These are phyloP conservation scores for Ephydatia muelleri DNA, from an alignment of 37 sponge, comb jelly and placozoan genomes.

Conservation along the genomic window DNA sequence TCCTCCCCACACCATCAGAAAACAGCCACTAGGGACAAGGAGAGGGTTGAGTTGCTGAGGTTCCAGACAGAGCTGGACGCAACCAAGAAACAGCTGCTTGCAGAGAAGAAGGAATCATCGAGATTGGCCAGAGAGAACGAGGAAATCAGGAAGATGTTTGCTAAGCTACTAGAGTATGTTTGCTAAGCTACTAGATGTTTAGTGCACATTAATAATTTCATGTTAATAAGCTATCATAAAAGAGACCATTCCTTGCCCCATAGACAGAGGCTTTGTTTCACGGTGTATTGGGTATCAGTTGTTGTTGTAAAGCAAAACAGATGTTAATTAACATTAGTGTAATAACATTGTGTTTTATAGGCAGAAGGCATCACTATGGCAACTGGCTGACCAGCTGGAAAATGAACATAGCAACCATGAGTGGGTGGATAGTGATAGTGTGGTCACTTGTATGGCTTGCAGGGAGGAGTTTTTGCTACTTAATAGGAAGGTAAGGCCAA, in stretches of 20 bases:
- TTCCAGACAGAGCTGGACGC: constrained; percentile 46
- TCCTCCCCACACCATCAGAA: constrained; percentile 12
- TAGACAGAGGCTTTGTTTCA: not conserved
- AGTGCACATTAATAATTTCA: no score
- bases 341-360: constrained; percentile 34
- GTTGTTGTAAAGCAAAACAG: no score
- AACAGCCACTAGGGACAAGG: constrained; percentile 52
- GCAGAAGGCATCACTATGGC: constrained; percentile 84
- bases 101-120: constrained; percentile 39
- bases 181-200: not conserved
- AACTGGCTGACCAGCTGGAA: constrained; percentile 81
- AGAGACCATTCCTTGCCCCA: no score
- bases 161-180: constrained; percentile 59
- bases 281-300: not conserved
- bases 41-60: constrained; percentile 52
- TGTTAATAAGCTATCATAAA: not conserved
- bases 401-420: constrained; percentile 56
- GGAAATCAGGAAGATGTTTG: constrained; percentile 64
- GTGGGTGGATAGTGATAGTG: constrained; percentile 56
- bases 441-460: constrained; percentile 62
- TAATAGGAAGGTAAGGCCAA: constrained; percentile 42
- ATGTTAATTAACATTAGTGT: no score
- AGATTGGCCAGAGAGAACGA: constrained; percentile 59
- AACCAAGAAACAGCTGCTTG: constrained; percentile 27
- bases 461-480: constrained; percentile 35